Conservation (phyloP, 2,888 invertebrate species). For the Zhengitettix transpicula region DNA sequence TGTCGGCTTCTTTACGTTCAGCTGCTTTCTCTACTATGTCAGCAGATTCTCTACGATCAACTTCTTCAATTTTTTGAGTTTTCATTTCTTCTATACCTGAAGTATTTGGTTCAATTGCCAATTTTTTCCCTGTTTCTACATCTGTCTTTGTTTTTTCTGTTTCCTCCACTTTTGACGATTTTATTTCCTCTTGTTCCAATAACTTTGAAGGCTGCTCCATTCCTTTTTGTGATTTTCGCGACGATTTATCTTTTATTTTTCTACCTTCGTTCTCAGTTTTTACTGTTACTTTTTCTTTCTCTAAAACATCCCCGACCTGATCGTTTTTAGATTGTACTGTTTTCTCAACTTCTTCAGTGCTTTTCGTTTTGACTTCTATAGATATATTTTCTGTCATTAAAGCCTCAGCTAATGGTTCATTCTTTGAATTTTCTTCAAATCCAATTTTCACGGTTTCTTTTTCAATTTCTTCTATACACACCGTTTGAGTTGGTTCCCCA, state of each 20-base stretch:
- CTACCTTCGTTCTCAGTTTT: conserved; percentile 4
- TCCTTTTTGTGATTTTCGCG: conserved; percentile 7
- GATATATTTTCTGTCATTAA: background rate
- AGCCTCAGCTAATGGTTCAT: conserved; percentile 2
- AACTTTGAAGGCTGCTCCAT: conserved; percentile 5
- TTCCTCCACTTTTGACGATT: conserved; percentile 2
- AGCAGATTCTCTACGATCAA: too few species aligned
- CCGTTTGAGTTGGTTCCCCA: conserved; percentile 5
- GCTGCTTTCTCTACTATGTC: too few species aligned
- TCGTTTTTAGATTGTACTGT: conserved; percentile 5
- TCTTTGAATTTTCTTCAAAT: conserved; percentile 6
- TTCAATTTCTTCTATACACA: conserved; percentile 5
- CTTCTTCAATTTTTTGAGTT: background rate
- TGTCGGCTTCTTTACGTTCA: too few species aligned
- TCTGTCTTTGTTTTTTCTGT: background rate
- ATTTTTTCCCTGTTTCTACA: background rate
- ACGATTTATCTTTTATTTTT: conserved; percentile 4
- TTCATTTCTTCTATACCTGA: background rate
- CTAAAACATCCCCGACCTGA: too few species aligned
- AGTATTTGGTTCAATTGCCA: background rate
- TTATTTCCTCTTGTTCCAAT: conserved; percentile 10
- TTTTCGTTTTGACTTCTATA: conserved; percentile 6
- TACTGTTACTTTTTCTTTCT: conserved; percentile 6
- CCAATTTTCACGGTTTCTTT: conserved; percentile 10
- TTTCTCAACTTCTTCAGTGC: conserved; percentile 5